phyloP scores from a whole-genome alignment of 1,140 invertebrate genomes.

The Atopsyche davidsoni region DNA sequence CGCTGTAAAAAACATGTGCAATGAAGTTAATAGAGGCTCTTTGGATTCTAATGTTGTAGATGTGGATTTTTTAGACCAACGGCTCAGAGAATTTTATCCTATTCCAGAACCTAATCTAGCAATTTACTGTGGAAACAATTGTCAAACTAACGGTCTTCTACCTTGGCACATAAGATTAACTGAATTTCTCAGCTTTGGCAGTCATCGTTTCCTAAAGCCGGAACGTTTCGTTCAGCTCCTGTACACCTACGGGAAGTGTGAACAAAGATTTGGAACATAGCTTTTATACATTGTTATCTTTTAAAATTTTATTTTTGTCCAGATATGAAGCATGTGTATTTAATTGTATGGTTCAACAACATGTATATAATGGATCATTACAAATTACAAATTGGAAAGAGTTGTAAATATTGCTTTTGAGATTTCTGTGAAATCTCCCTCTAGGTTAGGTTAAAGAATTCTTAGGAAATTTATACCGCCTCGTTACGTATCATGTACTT shows the following conservation, averaged over 20 bases:
- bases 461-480: no score
- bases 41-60: conserved; percentile 35
- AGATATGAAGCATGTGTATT: background rate
- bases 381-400: conserved; percentile 2
- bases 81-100: conserved; percentile 42
- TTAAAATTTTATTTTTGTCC: background rate
- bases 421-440: conserved; percentile 1
- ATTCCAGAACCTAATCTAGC: conserved; percentile 63
- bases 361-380: conserved; percentile 4
- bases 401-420: background rate
- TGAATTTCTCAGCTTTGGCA: conserved; percentile 58
- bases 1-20: conserved; percentile 35
- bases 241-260: conserved; percentile 55
- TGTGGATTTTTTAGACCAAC: conserved; percentile 44
- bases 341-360: conserved; percentile 4
- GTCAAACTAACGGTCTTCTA: conserved; percentile 55
- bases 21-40: conserved; percentile 6
- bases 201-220: conserved; percentile 48
- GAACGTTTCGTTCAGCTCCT: conserved; percentile 52
- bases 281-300: conserved; percentile 12
- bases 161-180: conserved; percentile 67
- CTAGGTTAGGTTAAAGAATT: background rate
- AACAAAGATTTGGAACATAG: conserved; percentile 65
- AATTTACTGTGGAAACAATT: conserved; percentile 53
- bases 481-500: no score